These are phyloP conservation scores for Rousettus madagascariensis DNA, from an alignment of 2,797 vertebrate species.

Conservation along the genomic window DNA sequence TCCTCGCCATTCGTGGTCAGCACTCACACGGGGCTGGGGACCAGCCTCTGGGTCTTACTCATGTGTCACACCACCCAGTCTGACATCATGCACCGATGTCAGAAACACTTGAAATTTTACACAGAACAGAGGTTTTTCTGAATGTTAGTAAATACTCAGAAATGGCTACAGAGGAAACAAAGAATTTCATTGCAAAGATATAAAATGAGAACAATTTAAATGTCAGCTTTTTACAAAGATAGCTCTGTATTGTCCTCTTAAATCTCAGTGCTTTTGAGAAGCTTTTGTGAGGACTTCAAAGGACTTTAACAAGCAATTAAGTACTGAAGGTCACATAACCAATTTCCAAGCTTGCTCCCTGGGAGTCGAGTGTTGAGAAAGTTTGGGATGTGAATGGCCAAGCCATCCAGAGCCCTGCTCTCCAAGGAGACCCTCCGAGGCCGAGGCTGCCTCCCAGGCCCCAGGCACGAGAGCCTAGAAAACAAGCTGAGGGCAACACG, in stretches of 20 bases:
- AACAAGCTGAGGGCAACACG: not conserved
- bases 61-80: not conserved
- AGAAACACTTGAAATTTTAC: not conserved
- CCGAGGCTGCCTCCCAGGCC: not conserved
- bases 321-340: not conserved
- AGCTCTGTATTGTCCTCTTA: not conserved
- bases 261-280: slow-evolving; percentile 41
- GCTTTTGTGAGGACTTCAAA: slow-evolving; percentile 29
- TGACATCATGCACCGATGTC: not conserved
- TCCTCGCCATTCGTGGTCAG: not conserved
- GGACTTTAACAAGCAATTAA: not conserved
- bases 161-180: slow-evolving; percentile 68
- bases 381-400: not conserved
- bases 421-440: not conserved
- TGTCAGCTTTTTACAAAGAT: slow-evolving; percentile 40
- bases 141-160: slow-evolving; percentile 73
- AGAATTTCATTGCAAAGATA: slow-evolving; percentile 49
- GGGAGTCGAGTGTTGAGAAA: not conserved
- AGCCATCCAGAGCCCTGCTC: not conserved
- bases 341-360: not conserved
- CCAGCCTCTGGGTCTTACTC: not conserved
- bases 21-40: not conserved
- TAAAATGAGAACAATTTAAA: slow-evolving; percentile 54
- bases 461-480: not conserved
- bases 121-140: slow-evolving; percentile 27